Percentiles rank a stretch among this genome's conserved stretches.
Evolutionary conservation across 2,797 vertebrate genomes (phyloP).

Genomic region (Halcyon smyrnensis): DNA sequence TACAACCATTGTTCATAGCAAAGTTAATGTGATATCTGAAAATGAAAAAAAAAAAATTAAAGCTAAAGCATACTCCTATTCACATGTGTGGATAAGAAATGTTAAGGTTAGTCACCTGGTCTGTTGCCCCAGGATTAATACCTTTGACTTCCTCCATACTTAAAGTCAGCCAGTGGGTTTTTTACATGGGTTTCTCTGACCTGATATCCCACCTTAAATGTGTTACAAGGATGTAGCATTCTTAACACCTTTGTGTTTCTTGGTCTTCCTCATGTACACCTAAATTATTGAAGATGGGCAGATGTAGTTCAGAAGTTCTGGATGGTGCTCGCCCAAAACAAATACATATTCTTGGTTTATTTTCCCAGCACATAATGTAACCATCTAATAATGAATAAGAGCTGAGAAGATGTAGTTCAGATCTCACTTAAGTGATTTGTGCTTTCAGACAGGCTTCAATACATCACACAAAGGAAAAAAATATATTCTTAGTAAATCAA

Average conservation of each 20-base stretch:
- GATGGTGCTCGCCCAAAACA: neutral
- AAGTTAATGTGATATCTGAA: neutral
- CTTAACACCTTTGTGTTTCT: neutral
- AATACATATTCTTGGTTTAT: neutral
- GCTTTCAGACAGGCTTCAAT: neutral
- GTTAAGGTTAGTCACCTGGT: neutral
- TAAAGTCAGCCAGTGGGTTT: neutral
- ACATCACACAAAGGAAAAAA: neutral
- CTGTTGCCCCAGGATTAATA: neutral
- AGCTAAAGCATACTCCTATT: neutral
- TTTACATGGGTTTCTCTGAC: neutral
- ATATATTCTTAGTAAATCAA: neutral
- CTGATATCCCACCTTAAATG: neutral
- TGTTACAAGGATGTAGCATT: neutral
- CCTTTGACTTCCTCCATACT: neutral
- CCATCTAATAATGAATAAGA: neutral
- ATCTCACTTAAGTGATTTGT: neutral
- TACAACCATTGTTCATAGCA: neutral
- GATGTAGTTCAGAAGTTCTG: neutral
- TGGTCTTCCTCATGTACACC: neutral
- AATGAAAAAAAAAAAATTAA: neutral
- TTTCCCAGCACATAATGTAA: neutral
- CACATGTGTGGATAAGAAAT: neutral
- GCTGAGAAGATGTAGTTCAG: fast-evolving
- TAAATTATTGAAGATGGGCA: neutral